phyloP scores from a whole-genome alignment of 2,113 vertebrate genomes.

The Grammomys dolichurus region DNA sequence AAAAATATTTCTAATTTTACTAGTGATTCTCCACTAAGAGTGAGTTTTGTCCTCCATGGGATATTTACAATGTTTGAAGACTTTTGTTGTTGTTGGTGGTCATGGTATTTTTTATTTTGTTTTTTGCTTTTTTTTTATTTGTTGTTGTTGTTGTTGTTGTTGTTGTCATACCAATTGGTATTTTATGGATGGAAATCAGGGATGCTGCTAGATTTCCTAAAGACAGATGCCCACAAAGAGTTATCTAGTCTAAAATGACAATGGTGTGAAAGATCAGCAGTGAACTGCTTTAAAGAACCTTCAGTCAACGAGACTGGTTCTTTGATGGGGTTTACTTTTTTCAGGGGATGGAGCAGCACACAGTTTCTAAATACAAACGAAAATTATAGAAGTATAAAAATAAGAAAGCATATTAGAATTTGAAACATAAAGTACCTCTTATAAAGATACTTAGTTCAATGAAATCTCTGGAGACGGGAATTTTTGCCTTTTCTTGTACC shows the following conservation, averaged over 20 bases:
- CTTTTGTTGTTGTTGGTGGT: too few species aligned
- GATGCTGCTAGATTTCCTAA: background rate
- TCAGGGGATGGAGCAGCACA: background rate
- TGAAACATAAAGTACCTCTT: conserved; percentile 12
- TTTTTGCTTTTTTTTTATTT: background rate
- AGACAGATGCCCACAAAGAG: background rate
- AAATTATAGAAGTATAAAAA: conserved; percentile 14
- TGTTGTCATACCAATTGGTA: background rate
- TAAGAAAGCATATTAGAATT: conserved; percentile 18
- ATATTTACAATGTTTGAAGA: background rate
- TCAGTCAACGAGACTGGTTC: background rate
- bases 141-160: background rate
- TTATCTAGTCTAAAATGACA: background rate
- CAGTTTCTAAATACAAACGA: conserved; percentile 11
- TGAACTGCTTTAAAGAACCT: background rate
- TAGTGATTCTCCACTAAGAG: background rate
- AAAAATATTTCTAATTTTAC: background rate
- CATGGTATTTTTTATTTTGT: too few species aligned
- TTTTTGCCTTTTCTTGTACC: background rate
- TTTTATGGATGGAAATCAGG: background rate
- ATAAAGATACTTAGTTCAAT: background rate
- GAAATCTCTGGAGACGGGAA: background rate
- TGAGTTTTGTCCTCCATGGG: background rate
- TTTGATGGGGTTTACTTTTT: background rate
- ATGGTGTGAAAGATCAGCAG: background rate